Evolutionary conservation across 1,140 invertebrate genomes (phyloP).

Genomic region (Cydia fagiglandana): DNA sequence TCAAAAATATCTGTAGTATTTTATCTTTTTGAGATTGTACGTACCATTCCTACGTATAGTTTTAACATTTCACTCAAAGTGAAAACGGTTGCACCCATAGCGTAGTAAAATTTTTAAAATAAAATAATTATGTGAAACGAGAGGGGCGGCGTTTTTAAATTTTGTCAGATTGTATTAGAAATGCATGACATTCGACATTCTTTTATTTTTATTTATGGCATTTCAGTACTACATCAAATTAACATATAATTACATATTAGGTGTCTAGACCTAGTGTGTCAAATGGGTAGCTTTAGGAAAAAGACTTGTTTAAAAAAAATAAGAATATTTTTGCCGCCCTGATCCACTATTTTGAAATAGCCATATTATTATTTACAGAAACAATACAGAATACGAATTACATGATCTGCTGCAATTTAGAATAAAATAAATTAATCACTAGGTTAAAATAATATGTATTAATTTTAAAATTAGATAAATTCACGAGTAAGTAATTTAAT

Average conservation of each 20-base stretch:
- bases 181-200: background rate
- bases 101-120: background rate
- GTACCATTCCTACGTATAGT: conserved; percentile 14
- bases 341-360: conserved; percentile 39
- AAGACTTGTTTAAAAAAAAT: no score
- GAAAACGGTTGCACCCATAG: conserved; percentile 15
- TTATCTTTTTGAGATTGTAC: conserved; percentile 27
- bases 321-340: background rate
- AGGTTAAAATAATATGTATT: conserved; percentile 12
- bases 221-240: no score
- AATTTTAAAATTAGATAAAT: conserved; percentile 18
- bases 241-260: no score
- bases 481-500: conserved; percentile 22
- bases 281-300: no score
- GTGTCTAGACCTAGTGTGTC: no score
- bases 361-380: conserved; percentile 48
- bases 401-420: conserved; percentile 46
- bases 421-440: conserved; percentile 37
- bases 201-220: background rate
- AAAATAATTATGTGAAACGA: conserved; percentile 20
- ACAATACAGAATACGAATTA: conserved; percentile 38
- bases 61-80: background rate
- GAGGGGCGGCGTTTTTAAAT: background rate
- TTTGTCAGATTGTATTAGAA: background rate
- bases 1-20: conserved; percentile 22